A percentile compares a stretch with the other conserved stretches of the same genome.
These are phyloP conservation scores for Azorinus chamasolen DNA, from an alignment of 2,888 invertebrate genomes.

Conservation along the genomic window DNA sequence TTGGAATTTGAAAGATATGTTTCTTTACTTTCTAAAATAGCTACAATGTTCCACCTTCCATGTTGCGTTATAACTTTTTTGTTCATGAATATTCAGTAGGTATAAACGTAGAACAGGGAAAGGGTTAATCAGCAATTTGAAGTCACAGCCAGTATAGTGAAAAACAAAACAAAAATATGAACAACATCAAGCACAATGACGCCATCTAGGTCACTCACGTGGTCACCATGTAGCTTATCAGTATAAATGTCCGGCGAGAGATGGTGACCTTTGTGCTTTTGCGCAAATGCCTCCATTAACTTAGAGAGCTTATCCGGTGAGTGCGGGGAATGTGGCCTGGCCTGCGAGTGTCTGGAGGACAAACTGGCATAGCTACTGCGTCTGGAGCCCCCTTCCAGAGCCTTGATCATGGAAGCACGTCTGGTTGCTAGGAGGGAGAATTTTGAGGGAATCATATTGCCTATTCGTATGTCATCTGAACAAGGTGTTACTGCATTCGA, in stretches of 20 bases:
- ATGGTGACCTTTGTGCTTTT: slow-evolving; percentile 77
- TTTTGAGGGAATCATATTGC: slow-evolving; percentile 80
- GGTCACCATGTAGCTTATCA: slow-evolving; percentile 76
- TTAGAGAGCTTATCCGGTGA: slow-evolving; percentile 91
- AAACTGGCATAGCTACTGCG: slow-evolving; percentile 80
- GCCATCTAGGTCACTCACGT: too few relatives aligned
- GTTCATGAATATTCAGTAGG: too few relatives aligned
- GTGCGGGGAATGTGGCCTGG: slow-evolving; percentile 92
- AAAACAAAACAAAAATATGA: too few relatives aligned
- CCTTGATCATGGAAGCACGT: slow-evolving; percentile 57
- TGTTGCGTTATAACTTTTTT: too few relatives aligned
- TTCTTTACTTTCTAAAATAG: too few relatives aligned
- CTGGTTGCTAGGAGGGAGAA: slow-evolving; percentile 87
- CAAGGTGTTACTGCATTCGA: slow-evolving; percentile 99
- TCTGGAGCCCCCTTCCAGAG: slow-evolving; percentile 61
- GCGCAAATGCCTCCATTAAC: slow-evolving; percentile 73
- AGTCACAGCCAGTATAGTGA: too few relatives aligned
- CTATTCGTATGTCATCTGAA: slow-evolving; percentile 92
- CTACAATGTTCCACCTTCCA: too few relatives aligned
- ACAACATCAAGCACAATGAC: too few relatives aligned
- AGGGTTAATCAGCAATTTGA: too few relatives aligned
- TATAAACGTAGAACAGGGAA: too few relatives aligned
- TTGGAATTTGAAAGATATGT: too few relatives aligned
- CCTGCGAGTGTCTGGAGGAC: slow-evolving; percentile 73
- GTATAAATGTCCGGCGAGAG: slow-evolving; percentile 84